Conservation (phyloP, 2,888 invertebrate species). For the Drosophila bunnanda region DNA sequence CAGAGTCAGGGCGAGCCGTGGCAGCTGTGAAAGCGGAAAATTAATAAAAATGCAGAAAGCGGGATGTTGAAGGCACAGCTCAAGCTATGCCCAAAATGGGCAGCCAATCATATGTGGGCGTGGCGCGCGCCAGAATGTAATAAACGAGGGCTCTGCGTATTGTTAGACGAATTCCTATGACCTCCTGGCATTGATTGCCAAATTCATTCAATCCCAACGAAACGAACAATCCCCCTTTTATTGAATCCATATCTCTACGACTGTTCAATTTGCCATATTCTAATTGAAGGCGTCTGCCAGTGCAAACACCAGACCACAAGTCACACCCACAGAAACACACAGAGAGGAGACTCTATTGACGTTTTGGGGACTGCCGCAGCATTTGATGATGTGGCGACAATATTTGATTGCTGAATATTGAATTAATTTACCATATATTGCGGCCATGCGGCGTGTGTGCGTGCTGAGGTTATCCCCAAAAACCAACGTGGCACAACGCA, state of each 20-base stretch:
- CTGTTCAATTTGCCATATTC: conserved; percentile 67
- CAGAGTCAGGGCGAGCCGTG: not conserved
- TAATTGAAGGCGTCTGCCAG: conserved; percentile 58
- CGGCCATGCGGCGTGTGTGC: conserved; percentile 54
- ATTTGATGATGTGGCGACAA: conserved; percentile 75
- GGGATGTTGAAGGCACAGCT: not conserved
- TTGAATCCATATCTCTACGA: conserved; percentile 43
- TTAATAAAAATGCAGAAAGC: conserved; percentile 59
- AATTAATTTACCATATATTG: conserved; percentile 77
- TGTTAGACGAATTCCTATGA: conserved; percentile 41
- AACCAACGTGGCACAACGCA: conserved; percentile 15
- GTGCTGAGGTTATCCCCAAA: conserved; percentile 50
- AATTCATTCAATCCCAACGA: conserved; percentile 39
- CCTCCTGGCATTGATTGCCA: conserved; percentile 50
- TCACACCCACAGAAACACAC: conserved; percentile 11
- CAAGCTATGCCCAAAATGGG: conserved; percentile 26
- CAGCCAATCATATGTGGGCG: conserved; percentile 53
- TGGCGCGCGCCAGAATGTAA: conserved; percentile 31
- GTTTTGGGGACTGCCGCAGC: conserved; percentile 56
- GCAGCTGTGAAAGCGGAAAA: conserved; percentile 56
- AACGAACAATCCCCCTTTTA: conserved; percentile 36
- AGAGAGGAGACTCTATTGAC: conserved; percentile 31
- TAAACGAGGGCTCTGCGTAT: conserved; percentile 30
- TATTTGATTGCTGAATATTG: conserved; percentile 79
- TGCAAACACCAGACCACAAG: conserved; percentile 41